Base-by-base conservation (phyloP, 2,888 invertebrate species). In the Polyommatus iphigenia region DNA sequence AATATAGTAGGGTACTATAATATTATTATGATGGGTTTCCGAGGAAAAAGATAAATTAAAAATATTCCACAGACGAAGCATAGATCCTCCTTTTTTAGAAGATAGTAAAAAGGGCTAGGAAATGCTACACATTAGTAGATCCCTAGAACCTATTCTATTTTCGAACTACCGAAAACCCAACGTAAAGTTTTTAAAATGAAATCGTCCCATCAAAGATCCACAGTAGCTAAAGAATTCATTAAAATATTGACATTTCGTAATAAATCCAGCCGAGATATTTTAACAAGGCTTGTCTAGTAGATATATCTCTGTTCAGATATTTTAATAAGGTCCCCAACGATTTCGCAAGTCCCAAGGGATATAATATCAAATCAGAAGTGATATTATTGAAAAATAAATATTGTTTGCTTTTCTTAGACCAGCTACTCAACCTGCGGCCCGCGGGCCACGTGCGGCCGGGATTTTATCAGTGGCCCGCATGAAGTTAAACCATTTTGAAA, bases 181-280 rank as follows among this genome's bases (percentile, higher is more conserved):
- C 18, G 4, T 50, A 50, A 50, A 50, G 1, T 54, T 54, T 67
- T 29, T 29, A 29, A 67, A 2, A 15, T 29, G 67, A 67, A 67
- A 67, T 59, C 57, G 57, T 59, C 4, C 6, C 57, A n/a, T 59
- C 72, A 72, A 41, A 46, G 20, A 8, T 24, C 72, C 20, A 72
- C 81, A 83, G 82, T 80, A 81, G 81, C 81, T 78, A 75, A 79
- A 81, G 83, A 82, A 83, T 84, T 89, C 87, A 88, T 90, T 91
- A 91, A 89, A 90, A 90, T 84, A 84, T 83, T 85, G 84, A 84
- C 81, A 81, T 80, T 78, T 80, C 80, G 81, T 86, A 84, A 88
- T 91, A 90, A 89, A 91, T 90, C 85, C 85, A 82, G 79, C 71
- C 67, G 79, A 89, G 85, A 82, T 88, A 91, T 91, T 88, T 91